Base-by-base conservation (phyloP, 2,113 vertebrate species). In the Saccopteryx bilineata region DNA sequence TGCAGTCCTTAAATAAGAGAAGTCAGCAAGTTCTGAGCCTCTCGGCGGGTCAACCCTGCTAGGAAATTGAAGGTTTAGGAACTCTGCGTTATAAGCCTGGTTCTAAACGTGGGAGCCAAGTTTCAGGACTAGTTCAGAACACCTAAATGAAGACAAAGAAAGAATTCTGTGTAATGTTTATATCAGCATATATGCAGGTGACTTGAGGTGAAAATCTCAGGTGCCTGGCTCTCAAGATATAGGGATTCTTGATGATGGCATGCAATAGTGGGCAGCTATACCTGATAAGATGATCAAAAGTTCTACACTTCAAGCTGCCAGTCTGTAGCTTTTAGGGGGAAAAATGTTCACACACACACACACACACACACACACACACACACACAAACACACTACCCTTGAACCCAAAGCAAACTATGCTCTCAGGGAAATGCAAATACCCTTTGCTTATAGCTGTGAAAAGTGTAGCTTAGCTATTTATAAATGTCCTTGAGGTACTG, bases 401-500 rank as follows among this genome's bases (percentile, higher is more conserved):
- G 84, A 90, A 72, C 71, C 91, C 87, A 83, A 65, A 85, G 58
- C 54, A 78, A 93, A 60, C 48, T 60, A 11, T 24, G 21, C 48
- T 85, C 68, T 96, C 76, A 97, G 94, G 66, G 91, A 92, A 93
- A 87, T 90, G 80, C 23, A 89, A 91, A 83, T 66, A 54, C 28
- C 48, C n/a, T 87, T 85, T 61, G 80, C 76, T 94, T 71, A 54
- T 21, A 91, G 71, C 85, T 94, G 72, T 65, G 52, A 84, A 91
- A 88, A 92, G 48, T 39, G 66, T 52, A 95, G 50, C 68, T 93
- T 94, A 87, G 84, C 60, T 87, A 63, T 96, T 91, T 96, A 87
- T 76, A 75, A 74, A 83, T 46, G 65, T 61, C 60, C 26, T 75
- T 72, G 48, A 96, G 68, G 78, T 95, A 88, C 87, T 84, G 14